These are phyloP conservation scores for Drosophila santomea DNA, from an alignment of 1,140 invertebrate species.

Conservation along the genomic window DNA sequence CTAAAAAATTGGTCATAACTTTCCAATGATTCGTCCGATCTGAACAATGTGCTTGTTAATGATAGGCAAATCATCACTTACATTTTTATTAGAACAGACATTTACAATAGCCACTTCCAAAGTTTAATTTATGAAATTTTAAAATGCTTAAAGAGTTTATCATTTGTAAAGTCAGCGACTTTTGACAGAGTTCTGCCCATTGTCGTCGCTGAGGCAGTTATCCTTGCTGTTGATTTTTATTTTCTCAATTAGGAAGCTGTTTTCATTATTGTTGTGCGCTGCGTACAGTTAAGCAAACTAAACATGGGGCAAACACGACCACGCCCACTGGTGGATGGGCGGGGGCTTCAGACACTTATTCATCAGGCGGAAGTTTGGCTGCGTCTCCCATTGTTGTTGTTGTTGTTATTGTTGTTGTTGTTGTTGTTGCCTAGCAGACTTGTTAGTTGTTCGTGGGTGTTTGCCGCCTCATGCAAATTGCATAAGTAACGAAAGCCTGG, in stretches of 20 bases:
- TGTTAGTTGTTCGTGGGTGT: slow-evolving; percentile 81
- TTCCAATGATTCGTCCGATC: too few relatives aligned
- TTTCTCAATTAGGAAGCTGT: slow-evolving; percentile 78
- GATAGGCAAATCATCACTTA: too few relatives aligned
- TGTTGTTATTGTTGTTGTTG: slow-evolving; percentile 47
- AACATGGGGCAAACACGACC: slow-evolving; percentile 48
- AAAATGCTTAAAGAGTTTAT: too few relatives aligned
- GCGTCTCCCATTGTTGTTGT: slow-evolving; percentile 51
- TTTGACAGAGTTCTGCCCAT: slow-evolving; percentile 12
- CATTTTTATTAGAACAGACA: too few relatives aligned
- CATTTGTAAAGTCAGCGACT: neutral
- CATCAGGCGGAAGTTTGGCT: slow-evolving; percentile 78
- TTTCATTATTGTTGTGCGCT: slow-evolving; percentile 63
- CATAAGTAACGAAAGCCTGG: slow-evolving; percentile 61
- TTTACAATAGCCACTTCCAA: too few relatives aligned
- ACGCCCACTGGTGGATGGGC: neutral
- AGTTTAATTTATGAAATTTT: too few relatives aligned
- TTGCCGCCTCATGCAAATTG: slow-evolving; percentile 81
- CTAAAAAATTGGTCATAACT: too few relatives aligned
- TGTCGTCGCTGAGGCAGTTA: slow-evolving; percentile 26
- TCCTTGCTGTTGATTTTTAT: slow-evolving; percentile 71
- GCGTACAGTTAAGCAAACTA: slow-evolving; percentile 62
- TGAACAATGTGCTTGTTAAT: too few relatives aligned
- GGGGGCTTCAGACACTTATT: slow-evolving; percentile 68
- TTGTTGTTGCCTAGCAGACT: slow-evolving; percentile 56